phyloP scores from a whole-genome alignment of 2,888 invertebrate species.

The Tipula unca region DNA sequence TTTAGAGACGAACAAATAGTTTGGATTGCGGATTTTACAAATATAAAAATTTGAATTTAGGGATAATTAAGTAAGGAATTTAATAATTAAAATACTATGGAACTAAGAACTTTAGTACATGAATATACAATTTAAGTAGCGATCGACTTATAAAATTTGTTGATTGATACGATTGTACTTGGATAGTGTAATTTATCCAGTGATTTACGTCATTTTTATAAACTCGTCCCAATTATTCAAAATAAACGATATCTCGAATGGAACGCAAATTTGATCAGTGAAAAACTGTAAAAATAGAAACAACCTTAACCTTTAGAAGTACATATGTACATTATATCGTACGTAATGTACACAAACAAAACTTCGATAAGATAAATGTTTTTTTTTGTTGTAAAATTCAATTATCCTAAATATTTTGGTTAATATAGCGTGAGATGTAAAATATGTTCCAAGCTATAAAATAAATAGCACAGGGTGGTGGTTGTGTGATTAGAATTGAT shows the following conservation, averaged over 20 bases:
- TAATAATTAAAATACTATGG: no score
- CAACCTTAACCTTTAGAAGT: constrained; percentile 1
- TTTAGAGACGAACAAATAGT: no score
- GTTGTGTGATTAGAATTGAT: not conserved
- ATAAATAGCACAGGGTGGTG: not conserved
- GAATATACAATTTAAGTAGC: no score
- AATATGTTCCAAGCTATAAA: not conserved
- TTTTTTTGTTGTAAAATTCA: not conserved
- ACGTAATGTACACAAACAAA: not conserved
- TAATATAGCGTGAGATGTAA: not conserved
- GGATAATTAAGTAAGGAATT: no score
- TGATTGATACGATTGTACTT: not conserved
- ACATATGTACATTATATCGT: not conserved
- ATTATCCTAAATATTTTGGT: not conserved
- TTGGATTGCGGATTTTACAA: no score
- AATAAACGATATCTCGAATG: not conserved
- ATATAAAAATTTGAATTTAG: no score
- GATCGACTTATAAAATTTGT: no score
- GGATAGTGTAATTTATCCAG: not conserved
- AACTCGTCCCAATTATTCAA: not conserved
- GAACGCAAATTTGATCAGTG: not conserved
- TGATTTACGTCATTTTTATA: not conserved
- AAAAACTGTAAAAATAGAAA: not conserved
- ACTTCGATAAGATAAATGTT: not conserved
- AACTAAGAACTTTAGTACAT: no score